Evolutionary conservation across 2,888 invertebrate genomes (phyloP).

Genomic region (Hydrotaea cyrtoneurina): DNA sequence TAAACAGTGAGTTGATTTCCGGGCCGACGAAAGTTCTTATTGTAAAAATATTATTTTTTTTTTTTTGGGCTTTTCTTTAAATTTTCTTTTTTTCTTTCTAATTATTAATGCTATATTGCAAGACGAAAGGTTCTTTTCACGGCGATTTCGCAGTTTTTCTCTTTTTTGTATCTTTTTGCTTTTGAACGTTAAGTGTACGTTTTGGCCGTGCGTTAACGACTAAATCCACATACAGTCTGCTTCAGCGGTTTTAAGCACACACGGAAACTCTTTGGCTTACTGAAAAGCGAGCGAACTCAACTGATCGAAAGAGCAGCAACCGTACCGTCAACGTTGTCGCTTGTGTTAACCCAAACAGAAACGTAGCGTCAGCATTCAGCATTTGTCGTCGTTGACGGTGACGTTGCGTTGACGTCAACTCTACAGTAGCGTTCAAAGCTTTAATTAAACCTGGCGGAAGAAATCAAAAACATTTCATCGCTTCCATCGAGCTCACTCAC

Average conservation of each 20-base stretch:
- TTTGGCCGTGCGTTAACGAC: constrained; percentile 80
- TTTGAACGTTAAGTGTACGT: constrained; percentile 76
- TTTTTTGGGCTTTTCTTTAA: no score
- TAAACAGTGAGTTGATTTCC: no score
- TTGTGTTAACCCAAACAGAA: not conserved
- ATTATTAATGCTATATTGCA: constrained; percentile 3
- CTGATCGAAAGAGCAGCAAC: not conserved
- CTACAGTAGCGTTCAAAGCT: not conserved
- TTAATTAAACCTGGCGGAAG: constrained; percentile 29
- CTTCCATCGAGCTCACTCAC: not conserved
- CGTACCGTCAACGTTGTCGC: not conserved
- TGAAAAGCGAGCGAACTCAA: not conserved
- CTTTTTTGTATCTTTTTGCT: constrained; percentile 50
- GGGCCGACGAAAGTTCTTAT: no score
- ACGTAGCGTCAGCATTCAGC: no score
- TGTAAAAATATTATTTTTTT: not conserved
- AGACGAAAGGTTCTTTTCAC: not conserved
- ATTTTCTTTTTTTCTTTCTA: not conserved
- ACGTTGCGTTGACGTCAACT: not conserved
- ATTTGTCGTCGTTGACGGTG: not conserved
- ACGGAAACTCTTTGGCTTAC: constrained; percentile 48
- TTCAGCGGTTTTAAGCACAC: constrained; percentile 78
- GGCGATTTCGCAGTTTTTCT: constrained; percentile 7
- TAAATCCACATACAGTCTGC: constrained; percentile 77
- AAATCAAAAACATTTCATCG: constrained; percentile 17